Percentiles rank a stretch among this genome's conserved stretches.
phyloP scores from a whole-genome alignment of 23 tunicate species.

The Trididemnum clinides region DNA sequence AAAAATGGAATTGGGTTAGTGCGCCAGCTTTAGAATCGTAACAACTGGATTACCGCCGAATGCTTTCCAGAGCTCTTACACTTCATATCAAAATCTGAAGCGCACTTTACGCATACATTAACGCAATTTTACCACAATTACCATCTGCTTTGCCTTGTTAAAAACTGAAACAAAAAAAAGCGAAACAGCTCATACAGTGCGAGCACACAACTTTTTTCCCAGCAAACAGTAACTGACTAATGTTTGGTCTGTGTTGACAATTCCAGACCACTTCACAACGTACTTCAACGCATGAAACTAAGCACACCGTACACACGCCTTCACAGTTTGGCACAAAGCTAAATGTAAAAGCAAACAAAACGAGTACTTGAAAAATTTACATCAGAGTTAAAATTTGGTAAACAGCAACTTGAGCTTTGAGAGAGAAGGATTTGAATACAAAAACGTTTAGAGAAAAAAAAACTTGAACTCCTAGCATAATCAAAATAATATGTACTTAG shows the following conservation, averaged over 20 bases:
- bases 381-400: neutral
- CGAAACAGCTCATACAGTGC: neutral
- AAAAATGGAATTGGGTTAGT: neutral
- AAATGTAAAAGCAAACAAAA: constrained; percentile 31
- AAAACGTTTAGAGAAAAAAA: too few relatives aligned
- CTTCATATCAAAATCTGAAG: too few relatives aligned
- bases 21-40: too few relatives aligned
- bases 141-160: too few relatives aligned
- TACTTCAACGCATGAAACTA: constrained; percentile 14
- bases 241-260: constrained; percentile 21
- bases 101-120: too few relatives aligned
- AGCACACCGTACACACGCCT: constrained; percentile 13
- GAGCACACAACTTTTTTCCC: neutral
- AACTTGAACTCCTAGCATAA: too few relatives aligned
- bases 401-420: neutral
- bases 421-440: too few relatives aligned
- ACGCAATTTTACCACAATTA: too few relatives aligned
- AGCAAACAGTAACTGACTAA: neutral
- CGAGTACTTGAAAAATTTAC: constrained; percentile 1
- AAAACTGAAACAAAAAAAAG: too few relatives aligned
- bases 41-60: too few relatives aligned
- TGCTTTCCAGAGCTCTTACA: too few relatives aligned
- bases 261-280: constrained; percentile 4
- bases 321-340: constrained; percentile 26
- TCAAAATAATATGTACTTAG: too few relatives aligned